phyloP scores from a whole-genome alignment of 2,113 vertebrate species.

The Apus apus region DNA sequence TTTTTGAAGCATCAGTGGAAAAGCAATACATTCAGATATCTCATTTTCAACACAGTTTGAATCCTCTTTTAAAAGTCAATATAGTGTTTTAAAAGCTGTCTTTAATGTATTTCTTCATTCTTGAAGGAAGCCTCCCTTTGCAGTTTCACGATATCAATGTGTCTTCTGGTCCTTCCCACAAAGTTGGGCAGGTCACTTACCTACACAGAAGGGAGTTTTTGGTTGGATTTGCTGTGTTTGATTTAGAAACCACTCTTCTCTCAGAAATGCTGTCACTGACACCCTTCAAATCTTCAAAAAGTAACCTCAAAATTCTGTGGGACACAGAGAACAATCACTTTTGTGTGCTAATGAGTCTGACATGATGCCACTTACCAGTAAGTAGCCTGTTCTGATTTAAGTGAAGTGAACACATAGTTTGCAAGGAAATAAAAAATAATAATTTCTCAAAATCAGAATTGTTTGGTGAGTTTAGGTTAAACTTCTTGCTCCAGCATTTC shows the following conservation, averaged over 20 bases:
- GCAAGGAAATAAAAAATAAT: background rate
- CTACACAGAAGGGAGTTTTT: background rate
- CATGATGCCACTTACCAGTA: background rate
- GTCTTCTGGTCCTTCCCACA: background rate
- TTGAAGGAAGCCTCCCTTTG: background rate
- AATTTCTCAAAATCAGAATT: background rate
- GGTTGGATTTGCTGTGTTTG: background rate
- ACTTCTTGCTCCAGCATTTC: background rate
- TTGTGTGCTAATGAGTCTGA: background rate
- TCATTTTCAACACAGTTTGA: background rate
- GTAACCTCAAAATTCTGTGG: background rate
- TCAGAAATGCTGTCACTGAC: background rate
- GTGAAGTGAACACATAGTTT: background rate
- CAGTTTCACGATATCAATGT: background rate
- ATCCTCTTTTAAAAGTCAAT: background rate
- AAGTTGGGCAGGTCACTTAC: background rate
- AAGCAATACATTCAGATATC: background rate
- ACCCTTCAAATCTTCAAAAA: background rate
- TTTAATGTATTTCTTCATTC: background rate
- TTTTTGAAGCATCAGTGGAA: conserved; percentile 3
- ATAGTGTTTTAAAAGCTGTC: background rate
- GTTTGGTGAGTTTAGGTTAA: background rate
- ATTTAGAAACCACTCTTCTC: background rate
- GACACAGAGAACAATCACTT: background rate
- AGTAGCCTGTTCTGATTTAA: background rate